Evolutionary conservation across 1,140 invertebrate genomes (phyloP).

Genomic region (Drosophila lacertosa): DNA sequence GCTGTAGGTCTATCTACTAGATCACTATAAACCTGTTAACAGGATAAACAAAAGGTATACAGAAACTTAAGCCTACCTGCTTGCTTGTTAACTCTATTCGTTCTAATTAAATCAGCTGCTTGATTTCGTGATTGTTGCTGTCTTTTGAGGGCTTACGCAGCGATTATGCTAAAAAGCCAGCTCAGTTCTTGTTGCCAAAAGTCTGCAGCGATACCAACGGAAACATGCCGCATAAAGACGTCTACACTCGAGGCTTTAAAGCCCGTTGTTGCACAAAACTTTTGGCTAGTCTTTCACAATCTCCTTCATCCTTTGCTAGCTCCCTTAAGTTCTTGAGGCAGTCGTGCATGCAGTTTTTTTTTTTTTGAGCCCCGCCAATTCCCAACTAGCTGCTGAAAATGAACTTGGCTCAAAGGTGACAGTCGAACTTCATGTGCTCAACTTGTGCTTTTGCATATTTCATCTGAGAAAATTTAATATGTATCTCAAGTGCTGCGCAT

Average conservation of each 20-base stretch:
- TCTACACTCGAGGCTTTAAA: neutral
- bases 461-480: slow-evolving; percentile 22
- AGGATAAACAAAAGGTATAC: no score
- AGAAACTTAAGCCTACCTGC: neutral
- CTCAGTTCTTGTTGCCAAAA: neutral
- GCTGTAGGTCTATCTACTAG: no score
- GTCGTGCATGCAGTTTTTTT: slow-evolving; percentile 31
- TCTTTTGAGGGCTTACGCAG: slow-evolving; percentile 28
- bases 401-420: slow-evolving; percentile 8
- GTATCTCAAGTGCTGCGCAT: slow-evolving; percentile 6
- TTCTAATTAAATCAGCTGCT: slow-evolving; percentile 49
- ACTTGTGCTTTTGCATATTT: slow-evolving; percentile 13
- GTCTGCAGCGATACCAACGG: neutral
- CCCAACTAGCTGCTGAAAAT: neutral
- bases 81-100: neutral
- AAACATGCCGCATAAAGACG: neutral
- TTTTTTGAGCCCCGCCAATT: slow-evolving; percentile 7
- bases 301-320: no score
- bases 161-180: slow-evolving; percentile 33
- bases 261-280: slow-evolving; percentile 12
- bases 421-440: neutral
- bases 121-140: slow-evolving; percentile 44
- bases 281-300: neutral
- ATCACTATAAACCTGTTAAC: neutral
- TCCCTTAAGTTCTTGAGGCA: neutral